Evolutionary conservation across 2,888 invertebrate genomes (phyloP).

Genomic region (Limnephilus auricula): DNA sequence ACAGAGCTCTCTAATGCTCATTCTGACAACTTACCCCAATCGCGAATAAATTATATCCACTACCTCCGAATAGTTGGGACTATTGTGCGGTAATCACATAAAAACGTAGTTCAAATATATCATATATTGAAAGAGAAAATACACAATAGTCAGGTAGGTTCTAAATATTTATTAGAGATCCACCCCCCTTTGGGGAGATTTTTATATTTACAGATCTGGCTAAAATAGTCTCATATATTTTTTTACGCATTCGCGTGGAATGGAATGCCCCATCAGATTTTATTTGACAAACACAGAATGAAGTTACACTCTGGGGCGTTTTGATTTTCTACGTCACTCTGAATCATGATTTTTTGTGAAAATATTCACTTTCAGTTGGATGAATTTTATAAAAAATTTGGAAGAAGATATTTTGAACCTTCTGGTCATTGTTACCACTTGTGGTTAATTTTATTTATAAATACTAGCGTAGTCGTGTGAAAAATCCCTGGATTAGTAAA

Average conservation of each 20-base stretch:
- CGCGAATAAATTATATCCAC: too few species aligned
- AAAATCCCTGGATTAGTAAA: too few species aligned
- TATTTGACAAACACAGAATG: conserved; percentile 61
- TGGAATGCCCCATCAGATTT: conserved; percentile 62
- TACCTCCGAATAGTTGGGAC: neutral
- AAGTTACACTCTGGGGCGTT: conserved; percentile 49
- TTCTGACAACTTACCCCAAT: too few species aligned
- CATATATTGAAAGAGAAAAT: too few species aligned
- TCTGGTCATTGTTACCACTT: too few species aligned
- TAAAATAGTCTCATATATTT: conserved; percentile 63
- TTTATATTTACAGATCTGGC: conserved; percentile 55
- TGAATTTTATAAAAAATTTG: too few species aligned
- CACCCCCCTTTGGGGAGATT: conserved; percentile 50
- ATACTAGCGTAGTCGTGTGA: too few species aligned
- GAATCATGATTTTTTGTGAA: neutral
- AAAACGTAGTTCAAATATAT: too few species aligned
- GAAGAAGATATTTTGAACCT: too few species aligned
- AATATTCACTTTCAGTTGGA: neutral
- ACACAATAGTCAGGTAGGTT: neutral
- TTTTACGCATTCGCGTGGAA: conserved; percentile 62
- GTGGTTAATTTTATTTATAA: too few species aligned
- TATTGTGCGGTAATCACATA: neutral
- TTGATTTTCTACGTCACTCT: conserved; percentile 45
- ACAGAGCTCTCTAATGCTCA: too few species aligned
- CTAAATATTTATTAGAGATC: neutral